A percentile compares a stretch with the other conserved stretches of the same genome.
phyloP scores from a whole-genome alignment of 2,113 vertebrate species.

The Nothobranchius furzeri region DNA sequence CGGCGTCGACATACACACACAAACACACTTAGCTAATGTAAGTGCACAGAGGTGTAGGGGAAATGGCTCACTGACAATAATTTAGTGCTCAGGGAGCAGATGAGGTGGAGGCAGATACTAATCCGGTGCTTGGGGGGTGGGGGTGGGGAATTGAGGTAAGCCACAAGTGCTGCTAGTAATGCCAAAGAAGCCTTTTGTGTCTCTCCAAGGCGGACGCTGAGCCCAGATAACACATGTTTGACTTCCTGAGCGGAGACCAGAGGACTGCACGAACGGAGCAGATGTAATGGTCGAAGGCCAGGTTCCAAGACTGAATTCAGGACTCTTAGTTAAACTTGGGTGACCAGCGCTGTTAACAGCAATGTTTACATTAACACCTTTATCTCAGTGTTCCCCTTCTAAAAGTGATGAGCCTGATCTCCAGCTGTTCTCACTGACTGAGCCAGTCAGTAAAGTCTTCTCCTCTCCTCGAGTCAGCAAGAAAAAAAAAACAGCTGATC shows the following conservation, averaged over 20 bases:
- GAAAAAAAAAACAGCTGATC: not conserved
- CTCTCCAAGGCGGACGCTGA: constrained; percentile 61
- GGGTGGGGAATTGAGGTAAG: constrained; percentile 68
- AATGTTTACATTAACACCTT: no score
- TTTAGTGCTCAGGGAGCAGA: constrained; percentile 63
- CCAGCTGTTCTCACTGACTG: no score
- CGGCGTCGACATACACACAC: not conserved
- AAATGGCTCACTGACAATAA: constrained; percentile 67
- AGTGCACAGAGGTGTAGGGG: constrained; percentile 54
- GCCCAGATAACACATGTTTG: constrained; percentile 72
- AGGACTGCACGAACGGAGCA: not conserved
- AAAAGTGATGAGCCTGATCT: no score
- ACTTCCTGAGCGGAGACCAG: constrained; percentile 56
- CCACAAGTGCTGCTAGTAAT: constrained; percentile 69
- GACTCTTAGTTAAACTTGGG: not conserved
- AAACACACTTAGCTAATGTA: constrained; percentile 64
- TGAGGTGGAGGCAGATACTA: constrained; percentile 67
- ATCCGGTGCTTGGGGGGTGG: constrained; percentile 52
- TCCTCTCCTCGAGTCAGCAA: not conserved
- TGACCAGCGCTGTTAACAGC: no score
- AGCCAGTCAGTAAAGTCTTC: not conserved
- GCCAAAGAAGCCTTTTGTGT: constrained; percentile 59
- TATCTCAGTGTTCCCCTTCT: no score
- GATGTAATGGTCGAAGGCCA: constrained; percentile 7
- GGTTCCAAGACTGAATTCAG: not conserved